Base-by-base conservation (phyloP, 2,888 invertebrate genomes). In the Eupsilia transversa region DNA sequence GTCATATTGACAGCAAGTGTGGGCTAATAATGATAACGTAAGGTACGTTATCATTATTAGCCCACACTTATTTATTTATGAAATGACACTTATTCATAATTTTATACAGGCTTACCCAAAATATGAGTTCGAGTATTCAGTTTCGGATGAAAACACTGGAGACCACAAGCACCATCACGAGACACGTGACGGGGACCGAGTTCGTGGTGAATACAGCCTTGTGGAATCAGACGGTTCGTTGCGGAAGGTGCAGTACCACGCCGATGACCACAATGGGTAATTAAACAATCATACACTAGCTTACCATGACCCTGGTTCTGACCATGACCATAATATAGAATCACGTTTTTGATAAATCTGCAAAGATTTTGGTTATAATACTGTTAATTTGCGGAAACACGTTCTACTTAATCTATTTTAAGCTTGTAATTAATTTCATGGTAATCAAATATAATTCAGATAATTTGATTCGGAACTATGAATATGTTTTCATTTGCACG, bases 51-150 rank as follows among this genome's bases (percentile, higher is more conserved):
- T n/a, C n/a, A n/a, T n/a, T n/a, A n/a, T n/a, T n/a, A n/a, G n/a
- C n/a, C 0, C 23, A 14, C 63, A 70, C 35, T 46, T 69, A 41
- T 23, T 33, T 63, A 56, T 59, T 79, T 35, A 67, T 54, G 23
- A 35, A 35, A n/a, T 59, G 57, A 35, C 14, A 38, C 27, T 46
- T 67, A 41, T n/a, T n/a, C n/a, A 52, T n/a, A 52, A 30, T 66
- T 66, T 71, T 72, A 85, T 79, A 7, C 86, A 96, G 94, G 88
- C 96, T 0, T 97, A 97, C 86, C 97, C 97, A 38, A 97, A 97
- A 92, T 97, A 97, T 88, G 96, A 97, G 88, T 97, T 97, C 88
- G 96, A 97, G 87, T 97, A 97, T 81, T 96, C 97, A 46, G 97
- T 97, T 68, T 96, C 97, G 7, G 97, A 97, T 75, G 95, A 95